phyloP scores from a whole-genome alignment of 2,888 invertebrate genomes.

The Tetragonisca angustula region DNA sequence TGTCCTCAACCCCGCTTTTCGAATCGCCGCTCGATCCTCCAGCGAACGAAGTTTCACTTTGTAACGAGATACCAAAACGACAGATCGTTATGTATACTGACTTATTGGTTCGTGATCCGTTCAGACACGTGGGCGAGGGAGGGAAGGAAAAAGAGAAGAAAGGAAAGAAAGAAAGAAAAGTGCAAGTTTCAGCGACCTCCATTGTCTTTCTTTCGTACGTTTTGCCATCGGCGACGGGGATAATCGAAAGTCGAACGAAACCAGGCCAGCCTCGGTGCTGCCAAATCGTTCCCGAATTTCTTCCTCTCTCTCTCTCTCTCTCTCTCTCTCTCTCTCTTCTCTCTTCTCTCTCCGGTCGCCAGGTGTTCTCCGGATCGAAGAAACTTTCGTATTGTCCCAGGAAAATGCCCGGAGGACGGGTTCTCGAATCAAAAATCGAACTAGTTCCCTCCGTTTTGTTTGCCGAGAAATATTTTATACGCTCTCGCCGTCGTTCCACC shows the following conservation, averaged over 20 bases:
- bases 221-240: constrained; percentile 58
- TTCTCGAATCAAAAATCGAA: constrained; percentile 59
- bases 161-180: not conserved
- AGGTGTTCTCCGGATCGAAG: constrained; percentile 16
- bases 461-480: constrained; percentile 28
- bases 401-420: constrained; percentile 53
- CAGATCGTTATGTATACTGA: constrained; percentile 50
- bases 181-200: constrained; percentile 36
- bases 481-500: too few species aligned
- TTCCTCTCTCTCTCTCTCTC: not conserved
- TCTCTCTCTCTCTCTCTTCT: too few species aligned
- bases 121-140: constrained; percentile 42
- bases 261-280: constrained; percentile 60
- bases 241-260: constrained; percentile 67
- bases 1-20: constrained; percentile 13
- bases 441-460: constrained; percentile 47
- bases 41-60: constrained; percentile 62
- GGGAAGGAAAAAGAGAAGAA: not conserved
- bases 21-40: constrained; percentile 49
- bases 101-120: constrained; percentile 66
- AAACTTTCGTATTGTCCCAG: constrained; percentile 66
- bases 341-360: not conserved
- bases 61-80: constrained; percentile 14
- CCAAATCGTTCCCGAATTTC: constrained; percentile 64
- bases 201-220: constrained; percentile 50